Percentiles rank a stretch among this genome's conserved stretches.
Conservation (phyloP, 2,888 invertebrate species). For the Amitus sp. region DNA sequence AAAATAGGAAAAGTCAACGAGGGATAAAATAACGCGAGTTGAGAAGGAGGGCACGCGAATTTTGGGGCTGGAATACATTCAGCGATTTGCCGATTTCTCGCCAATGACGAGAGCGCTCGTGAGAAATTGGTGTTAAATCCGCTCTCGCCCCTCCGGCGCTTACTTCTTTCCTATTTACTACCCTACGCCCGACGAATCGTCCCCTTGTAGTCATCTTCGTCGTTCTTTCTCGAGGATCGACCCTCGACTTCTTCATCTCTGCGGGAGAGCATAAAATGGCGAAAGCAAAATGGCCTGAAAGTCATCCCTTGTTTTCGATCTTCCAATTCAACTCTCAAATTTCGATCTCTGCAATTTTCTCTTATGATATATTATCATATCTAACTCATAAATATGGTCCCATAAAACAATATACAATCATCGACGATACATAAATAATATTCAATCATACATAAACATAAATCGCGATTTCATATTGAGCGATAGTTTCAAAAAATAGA, state of each 20-base stretch:
- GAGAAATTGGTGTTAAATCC: conserved; percentile 64
- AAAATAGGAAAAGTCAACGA: conserved; percentile 29
- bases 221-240: conserved; percentile 21
- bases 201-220: conserved; percentile 35
- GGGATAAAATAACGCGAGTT: conserved; percentile 14
- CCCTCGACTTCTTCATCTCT: conserved; percentile 47
- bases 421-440: too few species aligned
- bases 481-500: too few species aligned
- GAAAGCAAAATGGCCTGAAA: conserved; percentile 32
- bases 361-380: too few species aligned
- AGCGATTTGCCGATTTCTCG: conserved; percentile 63
- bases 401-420: too few species aligned
- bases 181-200: conserved; percentile 43
- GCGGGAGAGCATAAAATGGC: conserved; percentile 58
- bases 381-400: too few species aligned
- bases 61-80: conserved; percentile 30
- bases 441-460: too few species aligned
- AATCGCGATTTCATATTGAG: too few species aligned
- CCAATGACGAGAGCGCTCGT: conserved; percentile 60
- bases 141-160: conserved; percentile 59
- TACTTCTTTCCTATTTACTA: conserved; percentile 65
- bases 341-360: too few species aligned
- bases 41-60: conserved; percentile 29
- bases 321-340: not conserved
- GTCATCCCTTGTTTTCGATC: too few species aligned